Percentiles rank a stretch among this genome's conserved stretches.
Conservation (phyloP, 1,140 invertebrate species). For the Saccostrea glomerata region DNA sequence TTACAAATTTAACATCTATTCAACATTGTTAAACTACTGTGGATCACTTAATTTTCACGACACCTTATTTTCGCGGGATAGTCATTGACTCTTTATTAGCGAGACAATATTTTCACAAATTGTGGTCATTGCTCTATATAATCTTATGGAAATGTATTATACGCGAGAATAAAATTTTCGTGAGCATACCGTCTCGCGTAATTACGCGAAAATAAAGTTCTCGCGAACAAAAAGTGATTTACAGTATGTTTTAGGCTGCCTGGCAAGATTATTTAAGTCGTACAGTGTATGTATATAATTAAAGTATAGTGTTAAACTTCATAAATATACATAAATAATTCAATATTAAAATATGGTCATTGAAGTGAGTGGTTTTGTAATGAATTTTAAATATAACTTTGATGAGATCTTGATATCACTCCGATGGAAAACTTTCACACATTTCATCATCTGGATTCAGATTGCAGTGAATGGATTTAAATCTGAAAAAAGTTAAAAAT, state of each 20-base stretch:
- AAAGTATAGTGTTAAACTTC: background rate
- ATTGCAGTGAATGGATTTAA: conserved; percentile 8
- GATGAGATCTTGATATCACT: background rate
- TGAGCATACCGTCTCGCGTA: too few species aligned
- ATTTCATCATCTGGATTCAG: background rate
- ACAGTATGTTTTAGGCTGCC: background rate
- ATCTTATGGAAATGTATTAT: too few species aligned
- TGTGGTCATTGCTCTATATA: too few species aligned
- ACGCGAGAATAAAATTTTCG: too few species aligned
- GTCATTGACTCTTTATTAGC: too few species aligned
- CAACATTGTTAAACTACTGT: background rate
- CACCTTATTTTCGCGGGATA: too few species aligned
- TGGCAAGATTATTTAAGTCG: conserved; percentile 7
- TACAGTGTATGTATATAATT: background rate
- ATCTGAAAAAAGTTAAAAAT: background rate
- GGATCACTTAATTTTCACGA: too few species aligned
- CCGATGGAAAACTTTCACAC: background rate
- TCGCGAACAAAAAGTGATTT: too few species aligned
- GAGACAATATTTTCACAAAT: too few species aligned
- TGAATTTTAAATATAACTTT: background rate
- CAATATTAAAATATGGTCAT: background rate
- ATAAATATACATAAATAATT: background rate
- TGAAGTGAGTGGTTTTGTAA: background rate
- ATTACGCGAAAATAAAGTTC: too few species aligned
- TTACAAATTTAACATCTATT: background rate